Evolutionary conservation across 2,888 invertebrate genomes (phyloP).

Genomic region (Caenorhabditis virilis): DNA sequence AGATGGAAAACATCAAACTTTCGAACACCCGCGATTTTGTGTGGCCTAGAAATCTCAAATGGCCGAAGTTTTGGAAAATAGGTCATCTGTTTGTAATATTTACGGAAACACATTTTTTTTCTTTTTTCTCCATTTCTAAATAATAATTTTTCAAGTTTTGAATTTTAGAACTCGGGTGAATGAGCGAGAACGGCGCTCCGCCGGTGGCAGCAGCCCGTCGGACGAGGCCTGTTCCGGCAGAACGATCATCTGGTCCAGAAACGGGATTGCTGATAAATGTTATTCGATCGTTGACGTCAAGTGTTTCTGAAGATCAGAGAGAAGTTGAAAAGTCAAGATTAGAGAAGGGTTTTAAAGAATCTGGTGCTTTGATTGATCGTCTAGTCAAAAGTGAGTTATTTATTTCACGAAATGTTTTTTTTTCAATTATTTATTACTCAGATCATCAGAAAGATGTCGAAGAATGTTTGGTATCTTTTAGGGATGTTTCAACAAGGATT

Average conservation of each 20-base stretch:
- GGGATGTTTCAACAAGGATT: conserved; percentile 80
- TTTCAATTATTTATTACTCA: conserved; percentile 51
- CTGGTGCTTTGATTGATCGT: conserved; percentile 86
- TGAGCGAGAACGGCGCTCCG: conserved; percentile 5
- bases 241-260: conserved; percentile 14
- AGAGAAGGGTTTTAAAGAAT: conserved; percentile 88
- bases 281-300: conserved; percentile 86
- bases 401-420: background rate
- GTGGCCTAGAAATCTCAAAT: too few species aligned
- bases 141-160: background rate
- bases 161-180: background rate
- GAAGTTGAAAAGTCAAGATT: conserved; percentile 88
- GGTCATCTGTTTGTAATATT: too few species aligned
- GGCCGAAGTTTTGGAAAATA: too few species aligned
- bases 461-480: conserved; percentile 81
- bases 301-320: conserved; percentile 84
- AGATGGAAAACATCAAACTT: too few species aligned
- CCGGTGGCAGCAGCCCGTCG: conserved; percentile 32
- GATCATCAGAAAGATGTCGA: conserved; percentile 86
- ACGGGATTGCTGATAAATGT: conserved; percentile 81
- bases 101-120: too few species aligned
- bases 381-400: conserved; percentile 76
- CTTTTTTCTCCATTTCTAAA: too few species aligned
- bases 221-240: conserved; percentile 17
- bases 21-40: too few species aligned